Percentiles rank a stretch among this genome's conserved stretches.
Evolutionary conservation across 2,888 invertebrate species (phyloP).

Genomic region (Dendrolimus pini): DNA sequence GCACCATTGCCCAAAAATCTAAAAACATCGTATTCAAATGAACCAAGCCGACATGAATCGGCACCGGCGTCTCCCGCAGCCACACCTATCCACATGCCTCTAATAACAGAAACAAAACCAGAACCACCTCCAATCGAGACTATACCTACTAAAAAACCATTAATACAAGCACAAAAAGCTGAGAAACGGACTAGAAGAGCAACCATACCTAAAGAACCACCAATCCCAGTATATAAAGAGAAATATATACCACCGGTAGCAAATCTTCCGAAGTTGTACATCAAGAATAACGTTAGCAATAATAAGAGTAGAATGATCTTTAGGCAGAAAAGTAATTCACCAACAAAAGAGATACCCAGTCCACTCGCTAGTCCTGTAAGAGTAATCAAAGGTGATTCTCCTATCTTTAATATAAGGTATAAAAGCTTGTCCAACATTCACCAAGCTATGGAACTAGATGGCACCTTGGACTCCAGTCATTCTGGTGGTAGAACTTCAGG

Average conservation of each 20-base stretch:
- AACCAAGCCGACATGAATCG: constrained; percentile 66
- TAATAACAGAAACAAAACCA: constrained; percentile 81
- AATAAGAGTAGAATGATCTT: constrained; percentile 80
- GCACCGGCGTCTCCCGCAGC: constrained; percentile 75
- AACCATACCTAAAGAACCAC: constrained; percentile 77
- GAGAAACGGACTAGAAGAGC: constrained; percentile 86
- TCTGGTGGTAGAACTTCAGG: constrained; percentile 92
- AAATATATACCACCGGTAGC: constrained; percentile 72
- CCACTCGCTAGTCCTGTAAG: constrained; percentile 71
- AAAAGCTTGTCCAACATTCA: constrained; percentile 84
- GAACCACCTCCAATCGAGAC: constrained; percentile 95
- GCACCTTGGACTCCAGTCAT: constrained; percentile 92
- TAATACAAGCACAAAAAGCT: constrained; percentile 66
- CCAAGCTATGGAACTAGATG: constrained; percentile 85
- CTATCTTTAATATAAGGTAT: constrained; percentile 85
- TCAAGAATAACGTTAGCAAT: constrained; percentile 83
- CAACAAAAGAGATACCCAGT: constrained; percentile 83
- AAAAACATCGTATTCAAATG: constrained; percentile 78
- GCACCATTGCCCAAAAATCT: constrained; percentile 92
- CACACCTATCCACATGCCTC: constrained; percentile 73
- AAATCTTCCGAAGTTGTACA: constrained; percentile 84
- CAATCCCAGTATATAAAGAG: constrained; percentile 74
- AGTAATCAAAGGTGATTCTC: constrained; percentile 82
- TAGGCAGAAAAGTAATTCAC: constrained; percentile 83
- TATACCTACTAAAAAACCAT: constrained; percentile 88